Conservation (phyloP, 2,888 invertebrate genomes). For the Omphaloscelis lunosa region DNA sequence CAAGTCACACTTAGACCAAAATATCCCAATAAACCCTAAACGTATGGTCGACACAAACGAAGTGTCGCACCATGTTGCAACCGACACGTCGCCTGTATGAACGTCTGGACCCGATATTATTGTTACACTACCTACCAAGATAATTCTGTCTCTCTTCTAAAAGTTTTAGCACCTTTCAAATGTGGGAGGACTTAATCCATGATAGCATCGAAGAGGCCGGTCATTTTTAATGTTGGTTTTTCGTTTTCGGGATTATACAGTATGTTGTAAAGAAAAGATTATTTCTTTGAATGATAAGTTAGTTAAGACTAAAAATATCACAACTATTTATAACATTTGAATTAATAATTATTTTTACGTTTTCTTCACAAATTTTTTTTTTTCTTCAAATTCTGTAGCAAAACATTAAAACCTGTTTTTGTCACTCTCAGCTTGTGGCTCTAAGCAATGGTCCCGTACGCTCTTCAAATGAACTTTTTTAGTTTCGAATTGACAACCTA, state of each 20-base stretch:
- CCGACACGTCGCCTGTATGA: slow-evolving; percentile 50
- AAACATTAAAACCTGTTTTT: too few relatives aligned
- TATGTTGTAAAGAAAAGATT: not conserved
- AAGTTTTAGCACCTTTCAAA: slow-evolving; percentile 48
- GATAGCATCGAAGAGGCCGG: slow-evolving; percentile 14
- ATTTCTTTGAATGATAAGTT: too few relatives aligned
- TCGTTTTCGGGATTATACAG: not conserved
- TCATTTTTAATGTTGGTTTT: slow-evolving; percentile 14
- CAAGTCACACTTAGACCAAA: not conserved
- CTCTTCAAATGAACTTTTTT: too few relatives aligned
- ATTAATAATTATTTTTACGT: too few relatives aligned
- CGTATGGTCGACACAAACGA: slow-evolving; percentile 6
- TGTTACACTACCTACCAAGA: slow-evolving; percentile 54
- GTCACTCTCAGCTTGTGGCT: too few relatives aligned
- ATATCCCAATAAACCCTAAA: slow-evolving; percentile 18
- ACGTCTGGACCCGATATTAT: slow-evolving; percentile 64
- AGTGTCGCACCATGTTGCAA: slow-evolving; percentile 40
- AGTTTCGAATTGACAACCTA: not conserved
- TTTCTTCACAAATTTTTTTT: too few relatives aligned
- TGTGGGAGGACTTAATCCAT: slow-evolving; percentile 41
- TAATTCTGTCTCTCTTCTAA: slow-evolving; percentile 48
- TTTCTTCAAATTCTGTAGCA: too few relatives aligned
- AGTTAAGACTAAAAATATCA: too few relatives aligned
- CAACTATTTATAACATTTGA: too few relatives aligned
- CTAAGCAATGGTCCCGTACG: too few relatives aligned